Percentiles rank a stretch among this genome's conserved stretches.
phyloP scores from a whole-genome alignment of 1,140 invertebrate species.

The Eciton burchellii region DNA sequence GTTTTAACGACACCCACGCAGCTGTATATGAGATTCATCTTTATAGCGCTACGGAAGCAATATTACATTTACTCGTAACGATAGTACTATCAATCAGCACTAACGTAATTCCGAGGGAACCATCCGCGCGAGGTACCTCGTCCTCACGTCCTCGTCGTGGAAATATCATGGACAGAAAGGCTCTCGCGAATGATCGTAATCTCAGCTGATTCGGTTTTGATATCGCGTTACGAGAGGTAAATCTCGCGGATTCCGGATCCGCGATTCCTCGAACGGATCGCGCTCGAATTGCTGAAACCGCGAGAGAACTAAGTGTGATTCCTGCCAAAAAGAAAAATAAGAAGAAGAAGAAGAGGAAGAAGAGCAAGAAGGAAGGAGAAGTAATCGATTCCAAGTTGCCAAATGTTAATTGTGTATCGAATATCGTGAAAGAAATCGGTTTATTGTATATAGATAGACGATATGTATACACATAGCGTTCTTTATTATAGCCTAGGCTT shows the following conservation, averaged over 20 bases:
- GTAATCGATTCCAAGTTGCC: slow-evolving; percentile 77
- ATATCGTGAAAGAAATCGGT: slow-evolving; percentile 70
- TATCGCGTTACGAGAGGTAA: slow-evolving; percentile 27
- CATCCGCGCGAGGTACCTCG: background rate
- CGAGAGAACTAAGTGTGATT: slow-evolving; percentile 74
- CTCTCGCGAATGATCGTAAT: slow-evolving; percentile 29
- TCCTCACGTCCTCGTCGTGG: slow-evolving; percentile 11
- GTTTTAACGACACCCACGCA: slow-evolving; percentile 48
- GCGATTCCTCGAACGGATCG: slow-evolving; percentile 33
- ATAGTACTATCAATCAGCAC: slow-evolving; percentile 71
- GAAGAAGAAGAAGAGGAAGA: no score
- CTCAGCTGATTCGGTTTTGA: slow-evolving; percentile 31
- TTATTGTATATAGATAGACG: slow-evolving; percentile 81
- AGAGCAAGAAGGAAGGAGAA: slow-evolving; percentile 68
- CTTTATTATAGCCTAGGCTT: slow-evolving; percentile 79
- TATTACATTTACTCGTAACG: slow-evolving; percentile 72
- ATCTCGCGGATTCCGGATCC: background rate
- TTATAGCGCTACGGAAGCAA: slow-evolving; percentile 70
- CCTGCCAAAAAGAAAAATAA: slow-evolving; percentile 81
- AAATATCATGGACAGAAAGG: slow-evolving; percentile 9
- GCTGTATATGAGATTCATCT: slow-evolving; percentile 47
- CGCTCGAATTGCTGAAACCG: slow-evolving; percentile 63
- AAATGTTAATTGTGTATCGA: slow-evolving; percentile 73
- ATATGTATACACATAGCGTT: slow-evolving; percentile 79
- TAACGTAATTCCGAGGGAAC: slow-evolving; percentile 57